Base-by-base conservation (phyloP, 2,797 vertebrate genomes). In the Orientallactaga sibirica region DNA sequence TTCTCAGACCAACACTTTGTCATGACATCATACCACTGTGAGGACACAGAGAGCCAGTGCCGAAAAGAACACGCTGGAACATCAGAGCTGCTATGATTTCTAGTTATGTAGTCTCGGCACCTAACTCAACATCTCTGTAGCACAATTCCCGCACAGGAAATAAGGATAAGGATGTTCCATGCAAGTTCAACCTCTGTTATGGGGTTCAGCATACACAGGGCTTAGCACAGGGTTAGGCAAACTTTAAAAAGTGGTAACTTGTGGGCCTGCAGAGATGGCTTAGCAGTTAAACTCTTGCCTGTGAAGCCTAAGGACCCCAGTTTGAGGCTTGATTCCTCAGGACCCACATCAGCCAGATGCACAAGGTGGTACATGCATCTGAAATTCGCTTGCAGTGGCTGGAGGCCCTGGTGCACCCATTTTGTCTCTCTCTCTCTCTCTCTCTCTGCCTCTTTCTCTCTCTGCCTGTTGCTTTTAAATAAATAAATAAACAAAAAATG, bases 1-100 rank as follows among this genome's bases (percentile, higher is more conserved):
- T n/a, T 55, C 27, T 67, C 27, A 52, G 5, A 5, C 37, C 7
- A 19, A 70, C 19, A 68, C 25, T 71, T 66, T 18, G 25, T 70
- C 67, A 85, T 0, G 16, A 61, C 22, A 22, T 18, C 16, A 3
- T 25, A 73, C 18, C 52, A 11, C 29, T n/a, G 20, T 29, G 58
- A 80, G 73, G 29, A 58, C 2, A 9, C 0, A 0, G 27, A 52
- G 6, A 6, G 4, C 19, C 55, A 77, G 18, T 14, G 9, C 1
- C 52, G 58, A 52, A 37, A 84, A 82, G 22, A 48, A 2, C 14
- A 5, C 2, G 3, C 37, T 27, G 1, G 52, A 14, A 3, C 5
- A 20, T 52, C 80, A 55, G n/a, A 88, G 67, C 5, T 33, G 29
- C 20, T 61, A 9, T 48, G 1, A 10, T 43, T 58, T 73, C 27